Conservation (phyloP, 2,797 vertebrate genomes). For the Siniperca obscura region DNA sequence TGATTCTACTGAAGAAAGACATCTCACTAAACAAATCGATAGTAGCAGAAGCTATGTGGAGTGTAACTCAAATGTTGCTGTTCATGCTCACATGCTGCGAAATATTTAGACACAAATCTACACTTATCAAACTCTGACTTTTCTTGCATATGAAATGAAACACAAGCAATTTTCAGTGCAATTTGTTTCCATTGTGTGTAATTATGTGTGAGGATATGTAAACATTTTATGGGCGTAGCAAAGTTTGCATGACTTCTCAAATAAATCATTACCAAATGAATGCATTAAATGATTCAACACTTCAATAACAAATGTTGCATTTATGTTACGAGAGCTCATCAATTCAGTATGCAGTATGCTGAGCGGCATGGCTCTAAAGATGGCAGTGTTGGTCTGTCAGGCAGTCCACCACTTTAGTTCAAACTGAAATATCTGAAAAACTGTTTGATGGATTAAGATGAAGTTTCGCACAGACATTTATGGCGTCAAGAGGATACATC, state of each 20-base stretch:
- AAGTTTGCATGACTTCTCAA: not conserved
- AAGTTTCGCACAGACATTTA: not conserved
- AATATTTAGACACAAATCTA: not conserved
- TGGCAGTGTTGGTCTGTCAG: too few species aligned
- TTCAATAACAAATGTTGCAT: not conserved
- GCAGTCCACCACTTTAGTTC: not conserved
- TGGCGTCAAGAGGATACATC: not conserved
- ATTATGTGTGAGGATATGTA: not conserved
- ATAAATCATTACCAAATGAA: not conserved
- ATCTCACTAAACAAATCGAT: not conserved
- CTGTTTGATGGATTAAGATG: not conserved
- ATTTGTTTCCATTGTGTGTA: not conserved
- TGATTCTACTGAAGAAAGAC: conserved; percentile 1
- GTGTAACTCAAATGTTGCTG: not conserved
- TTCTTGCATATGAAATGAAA: not conserved
- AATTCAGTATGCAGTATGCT: not conserved
- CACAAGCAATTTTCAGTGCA: not conserved
- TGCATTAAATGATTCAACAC: not conserved
- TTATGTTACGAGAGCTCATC: not conserved
- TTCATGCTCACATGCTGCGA: not conserved
- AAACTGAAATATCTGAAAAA: not conserved
- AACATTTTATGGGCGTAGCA: not conserved
- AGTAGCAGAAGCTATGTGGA: not conserved
- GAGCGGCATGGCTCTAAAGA: not conserved
- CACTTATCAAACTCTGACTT: not conserved